Conservation (phyloP, 2,113 vertebrate genomes). For the Isurus oxyrinchus region DNA sequence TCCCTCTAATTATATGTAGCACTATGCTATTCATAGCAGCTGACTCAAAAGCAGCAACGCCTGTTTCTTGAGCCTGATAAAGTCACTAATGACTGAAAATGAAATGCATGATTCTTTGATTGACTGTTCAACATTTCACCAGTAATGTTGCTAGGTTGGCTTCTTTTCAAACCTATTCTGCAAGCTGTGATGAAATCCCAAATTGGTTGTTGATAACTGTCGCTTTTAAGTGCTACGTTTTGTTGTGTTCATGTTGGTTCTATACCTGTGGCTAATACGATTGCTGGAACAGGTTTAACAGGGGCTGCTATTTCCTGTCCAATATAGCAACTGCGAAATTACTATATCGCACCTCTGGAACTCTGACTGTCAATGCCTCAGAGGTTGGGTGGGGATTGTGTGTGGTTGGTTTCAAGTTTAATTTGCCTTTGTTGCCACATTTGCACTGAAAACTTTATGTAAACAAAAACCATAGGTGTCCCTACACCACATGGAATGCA, state of each 20-base stretch:
- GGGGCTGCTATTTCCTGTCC: background rate
- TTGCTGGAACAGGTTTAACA: background rate
- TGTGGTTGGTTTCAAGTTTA: background rate
- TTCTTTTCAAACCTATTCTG: background rate
- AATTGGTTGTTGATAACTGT: background rate
- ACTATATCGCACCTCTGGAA: too few relatives aligned
- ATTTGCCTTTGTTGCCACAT: background rate
- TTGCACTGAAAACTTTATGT: background rate
- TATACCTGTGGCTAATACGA: background rate
- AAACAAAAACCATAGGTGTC: background rate
- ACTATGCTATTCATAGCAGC: background rate
- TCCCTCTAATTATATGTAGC: background rate
- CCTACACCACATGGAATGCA: too few relatives aligned
- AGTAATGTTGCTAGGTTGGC: background rate
- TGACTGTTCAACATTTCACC: background rate
- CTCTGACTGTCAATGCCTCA: background rate
- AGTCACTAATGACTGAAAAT: background rate
- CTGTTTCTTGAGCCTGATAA: background rate
- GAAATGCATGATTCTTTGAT: background rate
- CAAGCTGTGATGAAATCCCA: background rate
- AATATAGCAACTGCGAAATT: background rate
- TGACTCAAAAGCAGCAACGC: background rate
- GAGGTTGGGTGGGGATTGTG: background rate
- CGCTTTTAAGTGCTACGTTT: background rate
- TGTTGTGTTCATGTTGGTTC: background rate